phyloP scores from a whole-genome alignment of 2,113 vertebrate genomes.

The Capreolus pygargus region DNA sequence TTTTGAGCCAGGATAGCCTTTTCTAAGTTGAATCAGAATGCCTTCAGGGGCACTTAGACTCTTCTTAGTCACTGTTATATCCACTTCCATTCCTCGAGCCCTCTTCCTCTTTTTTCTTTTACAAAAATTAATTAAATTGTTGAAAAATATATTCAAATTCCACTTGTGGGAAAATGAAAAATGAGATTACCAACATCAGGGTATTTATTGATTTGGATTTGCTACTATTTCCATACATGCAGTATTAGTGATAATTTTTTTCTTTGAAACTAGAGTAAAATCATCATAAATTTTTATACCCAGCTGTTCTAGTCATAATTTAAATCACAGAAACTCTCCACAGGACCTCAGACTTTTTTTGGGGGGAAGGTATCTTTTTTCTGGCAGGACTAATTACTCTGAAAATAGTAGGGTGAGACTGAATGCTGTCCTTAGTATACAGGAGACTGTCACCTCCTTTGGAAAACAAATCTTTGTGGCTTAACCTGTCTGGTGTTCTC shows the following conservation, averaged over 20 bases:
- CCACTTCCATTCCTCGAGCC: neutral
- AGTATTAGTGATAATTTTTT: neutral
- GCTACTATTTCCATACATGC: neutral
- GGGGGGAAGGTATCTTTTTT: neutral
- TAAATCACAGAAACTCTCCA: neutral
- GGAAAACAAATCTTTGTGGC: neutral
- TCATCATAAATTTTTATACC: neutral
- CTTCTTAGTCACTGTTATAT: neutral
- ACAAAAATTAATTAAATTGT: neutral
- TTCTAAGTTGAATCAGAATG: neutral
- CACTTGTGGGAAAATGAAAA: conserved; percentile 18
- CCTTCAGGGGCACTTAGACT: neutral
- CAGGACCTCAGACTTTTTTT: neutral
- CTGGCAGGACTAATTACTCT: neutral
- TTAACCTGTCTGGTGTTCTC: neutral
- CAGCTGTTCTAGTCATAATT: neutral
- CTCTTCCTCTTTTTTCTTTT: neutral
- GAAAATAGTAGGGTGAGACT: neutral
- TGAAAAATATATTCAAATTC: neutral
- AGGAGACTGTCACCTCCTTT: neutral
- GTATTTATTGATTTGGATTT: neutral
- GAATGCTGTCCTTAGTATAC: neutral
- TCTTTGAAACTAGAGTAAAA: neutral
- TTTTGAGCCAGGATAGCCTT: neutral
- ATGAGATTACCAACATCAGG: neutral